Evolutionary conservation across 2,113 vertebrate species (phyloP), one percentile per base, ranked within the genome.

Genomic region (Chloebia gouldiae): DNA sequence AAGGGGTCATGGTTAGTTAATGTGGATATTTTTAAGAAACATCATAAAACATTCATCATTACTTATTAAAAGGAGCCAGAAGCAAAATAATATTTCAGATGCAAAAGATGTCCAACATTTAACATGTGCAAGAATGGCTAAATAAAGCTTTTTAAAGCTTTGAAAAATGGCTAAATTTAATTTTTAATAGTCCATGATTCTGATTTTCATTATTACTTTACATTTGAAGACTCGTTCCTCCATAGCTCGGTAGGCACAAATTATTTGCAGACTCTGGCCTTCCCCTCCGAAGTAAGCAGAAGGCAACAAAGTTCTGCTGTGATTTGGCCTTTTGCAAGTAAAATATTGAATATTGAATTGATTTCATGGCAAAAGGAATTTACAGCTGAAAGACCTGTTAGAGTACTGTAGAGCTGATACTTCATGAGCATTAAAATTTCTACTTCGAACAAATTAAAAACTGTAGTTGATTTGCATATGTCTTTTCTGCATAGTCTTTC

Each of bases 1-100:
- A 96, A 90, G 37, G 40, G 88, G 85, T 86, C 85, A 63, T 39
- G 23, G 30, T 75, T 91, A 92, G 54, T 76, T 95, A 82, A 88
- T 66, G 16, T 90, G 50, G 50, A 54, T 59, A 65, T 88, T 92
- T 93, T 80, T 39, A 86, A 85, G 79, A 90, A 94, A 79, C 27
- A 27, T 44, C n/a, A 61, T 95, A 76, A 91, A 87, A 65, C 49
- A 93, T 95, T 94, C 49, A 87, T 69, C 40, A 53, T 49, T 17
- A 53, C n/a, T 76, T 89, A 76, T 79, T 85, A 88, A 91, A 90
- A 93, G 63, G 44, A 76, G 49, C 40, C 65, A 85, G 78, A 76
- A 85, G 70, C 28, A 93, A 92, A 90, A 85, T 49, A 79, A 45
- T 69, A 23, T 51, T 90, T 87, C 66, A 50, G 25, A 65, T 69